A percentile compares a stretch with the other conserved stretches of the same genome.
phyloP scores from a whole-genome alignment of 2,113 vertebrate genomes.

The Hypocryptadius cinnamomeus region DNA sequence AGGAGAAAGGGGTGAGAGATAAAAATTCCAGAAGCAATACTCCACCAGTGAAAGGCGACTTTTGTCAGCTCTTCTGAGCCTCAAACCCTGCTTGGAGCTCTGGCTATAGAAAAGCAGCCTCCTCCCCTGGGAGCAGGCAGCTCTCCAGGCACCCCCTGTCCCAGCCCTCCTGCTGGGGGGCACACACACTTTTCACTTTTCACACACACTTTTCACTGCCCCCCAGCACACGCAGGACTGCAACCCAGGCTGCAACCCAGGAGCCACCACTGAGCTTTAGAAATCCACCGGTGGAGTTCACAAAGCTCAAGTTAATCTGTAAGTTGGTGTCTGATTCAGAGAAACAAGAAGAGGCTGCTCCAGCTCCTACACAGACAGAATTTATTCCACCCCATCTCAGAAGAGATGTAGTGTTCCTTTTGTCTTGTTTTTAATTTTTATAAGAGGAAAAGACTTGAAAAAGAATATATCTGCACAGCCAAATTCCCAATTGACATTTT shows the following conservation, averaged over 20 bases:
- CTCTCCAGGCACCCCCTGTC: neutral
- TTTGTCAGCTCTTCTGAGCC: neutral
- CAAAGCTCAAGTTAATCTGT: neutral
- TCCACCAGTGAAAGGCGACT: neutral
- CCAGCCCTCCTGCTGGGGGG: rapidly evolving
- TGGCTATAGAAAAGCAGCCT: rapidly evolving
- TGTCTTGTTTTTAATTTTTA: neutral
- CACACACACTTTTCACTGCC: neutral
- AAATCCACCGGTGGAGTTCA: neutral
- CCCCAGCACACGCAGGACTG: rapidly evolving
- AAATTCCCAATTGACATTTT: neutral
- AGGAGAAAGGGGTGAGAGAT: neutral
- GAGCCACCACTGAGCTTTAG: neutral
- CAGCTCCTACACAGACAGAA: neutral
- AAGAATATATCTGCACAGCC: neutral
- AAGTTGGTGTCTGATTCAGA: neutral
- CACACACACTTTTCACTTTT: neutral
- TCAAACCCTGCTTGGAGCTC: neutral
- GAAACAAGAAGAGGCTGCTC: neutral
- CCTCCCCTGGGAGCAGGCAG: neutral
- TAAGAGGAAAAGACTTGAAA: neutral
- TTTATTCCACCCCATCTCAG: neutral
- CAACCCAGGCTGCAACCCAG: neutral
- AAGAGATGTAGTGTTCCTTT: neutral
- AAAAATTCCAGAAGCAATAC: neutral